A percentile compares a stretch with the other conserved stretches of the same genome.
Conservation (phyloP, 2,888 invertebrate genomes). For the Pherbina coryleti region DNA sequence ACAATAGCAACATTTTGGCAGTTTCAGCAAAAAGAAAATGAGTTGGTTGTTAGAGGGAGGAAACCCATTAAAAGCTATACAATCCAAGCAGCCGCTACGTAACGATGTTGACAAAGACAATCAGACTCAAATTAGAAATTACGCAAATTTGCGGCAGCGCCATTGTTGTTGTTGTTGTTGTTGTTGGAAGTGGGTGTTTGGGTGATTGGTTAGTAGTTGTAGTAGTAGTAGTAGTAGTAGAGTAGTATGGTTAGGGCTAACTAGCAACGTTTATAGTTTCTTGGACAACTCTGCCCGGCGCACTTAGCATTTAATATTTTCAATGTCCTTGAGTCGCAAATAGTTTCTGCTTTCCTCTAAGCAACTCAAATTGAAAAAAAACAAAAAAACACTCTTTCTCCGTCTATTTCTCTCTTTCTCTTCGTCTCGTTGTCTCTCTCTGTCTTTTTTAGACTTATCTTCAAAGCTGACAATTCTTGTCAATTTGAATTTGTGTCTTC, state of each 20-base stretch:
- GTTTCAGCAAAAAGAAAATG: not conserved
- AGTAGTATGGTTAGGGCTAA: not conserved
- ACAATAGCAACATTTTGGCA: not conserved
- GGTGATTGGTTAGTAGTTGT: too few relatives aligned
- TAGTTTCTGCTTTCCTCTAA: not conserved
- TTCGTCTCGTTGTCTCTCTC: too few relatives aligned
- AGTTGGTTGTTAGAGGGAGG: not conserved
- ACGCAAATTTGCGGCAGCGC: constrained; percentile 41
- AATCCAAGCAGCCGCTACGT: not conserved
- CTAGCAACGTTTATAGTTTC: not conserved
- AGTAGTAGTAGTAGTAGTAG: too few relatives aligned
- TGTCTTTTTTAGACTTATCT: not conserved
- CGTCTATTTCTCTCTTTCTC: not conserved
- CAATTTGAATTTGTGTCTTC: constrained; percentile 2
- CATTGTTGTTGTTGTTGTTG: not conserved
- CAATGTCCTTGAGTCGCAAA: not conserved
- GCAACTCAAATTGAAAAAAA: not conserved
- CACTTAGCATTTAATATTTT: not conserved
- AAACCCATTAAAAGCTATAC: not conserved
- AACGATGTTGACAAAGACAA: constrained; percentile 37
- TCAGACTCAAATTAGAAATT: constrained; percentile 43
- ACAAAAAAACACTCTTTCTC: not conserved
- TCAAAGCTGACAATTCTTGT: not conserved
- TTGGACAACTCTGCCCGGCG: not conserved
- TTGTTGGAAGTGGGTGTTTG: not conserved